Evolutionary conservation across 2,888 invertebrate species (phyloP).

Genomic region (Thera obeliscata): DNA sequence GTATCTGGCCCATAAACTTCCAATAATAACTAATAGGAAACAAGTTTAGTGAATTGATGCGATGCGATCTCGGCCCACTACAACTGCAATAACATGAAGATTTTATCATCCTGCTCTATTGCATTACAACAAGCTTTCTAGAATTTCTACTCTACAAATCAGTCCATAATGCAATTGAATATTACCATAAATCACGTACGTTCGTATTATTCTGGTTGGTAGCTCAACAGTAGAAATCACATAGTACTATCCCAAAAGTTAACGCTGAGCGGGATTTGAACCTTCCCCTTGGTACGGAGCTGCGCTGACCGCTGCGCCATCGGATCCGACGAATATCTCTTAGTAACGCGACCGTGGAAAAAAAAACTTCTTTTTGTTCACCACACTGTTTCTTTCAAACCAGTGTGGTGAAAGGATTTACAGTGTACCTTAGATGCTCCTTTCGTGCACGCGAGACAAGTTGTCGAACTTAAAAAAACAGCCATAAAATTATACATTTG

Average conservation of each 20-base stretch:
- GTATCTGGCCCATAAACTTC: slow-evolving; percentile 18
- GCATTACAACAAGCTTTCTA: slow-evolving; percentile 26
- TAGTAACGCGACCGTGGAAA: too few relatives aligned
- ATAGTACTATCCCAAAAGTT: too few relatives aligned
- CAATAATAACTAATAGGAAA: slow-evolving; percentile 26
- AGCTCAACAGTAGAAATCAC: not conserved
- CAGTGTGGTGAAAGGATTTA: too few relatives aligned
- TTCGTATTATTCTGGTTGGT: slow-evolving; percentile 3
- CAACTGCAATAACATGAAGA: slow-evolving; percentile 27
- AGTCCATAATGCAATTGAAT: slow-evolving; percentile 23
- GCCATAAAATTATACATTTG: not conserved
- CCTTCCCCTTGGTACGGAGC: too few relatives aligned
- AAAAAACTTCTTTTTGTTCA: too few relatives aligned
- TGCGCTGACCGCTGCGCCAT: too few relatives aligned
- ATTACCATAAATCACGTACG: slow-evolving; percentile 16
- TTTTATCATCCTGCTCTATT: slow-evolving; percentile 30
- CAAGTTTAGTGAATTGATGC: slow-evolving; percentile 26
- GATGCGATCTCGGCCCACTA: slow-evolving; percentile 24
- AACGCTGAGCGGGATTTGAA: too few relatives aligned
- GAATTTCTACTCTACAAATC: slow-evolving; percentile 33
- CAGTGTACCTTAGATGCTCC: too few relatives aligned
- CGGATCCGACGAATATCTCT: too few relatives aligned
- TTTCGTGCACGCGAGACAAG: too few relatives aligned
- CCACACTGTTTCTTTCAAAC: too few relatives aligned
- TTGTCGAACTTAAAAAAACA: too few relatives aligned